Evolutionary conservation across 2,888 invertebrate genomes (phyloP).

Genomic region (Amorpha juglandis): DNA sequence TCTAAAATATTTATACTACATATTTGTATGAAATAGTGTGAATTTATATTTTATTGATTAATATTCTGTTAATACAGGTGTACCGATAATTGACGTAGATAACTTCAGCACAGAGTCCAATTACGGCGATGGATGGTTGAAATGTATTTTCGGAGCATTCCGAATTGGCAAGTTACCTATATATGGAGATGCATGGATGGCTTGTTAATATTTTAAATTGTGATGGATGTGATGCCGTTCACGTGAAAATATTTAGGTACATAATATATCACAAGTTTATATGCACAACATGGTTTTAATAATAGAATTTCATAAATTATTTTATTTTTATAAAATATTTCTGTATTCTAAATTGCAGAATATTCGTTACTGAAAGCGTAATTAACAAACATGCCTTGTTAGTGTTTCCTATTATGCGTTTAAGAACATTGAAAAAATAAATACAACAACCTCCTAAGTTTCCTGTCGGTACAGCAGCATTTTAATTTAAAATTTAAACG

Average conservation of each 20-base stretch:
- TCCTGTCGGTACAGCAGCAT: background rate
- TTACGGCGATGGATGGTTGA: conserved; percentile 19
- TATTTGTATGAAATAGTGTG: background rate
- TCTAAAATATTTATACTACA: no score
- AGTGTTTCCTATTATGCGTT: background rate
- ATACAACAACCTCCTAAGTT: background rate
- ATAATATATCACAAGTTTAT: background rate
- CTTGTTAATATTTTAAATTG: conserved; percentile 17
- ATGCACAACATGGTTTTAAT: background rate
- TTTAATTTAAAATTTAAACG: conserved; percentile 27
- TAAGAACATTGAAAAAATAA: conserved; percentile 6
- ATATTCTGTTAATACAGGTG: conserved; percentile 4
- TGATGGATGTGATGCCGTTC: conserved; percentile 12
- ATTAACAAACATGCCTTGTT: background rate
- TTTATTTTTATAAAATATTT: no score
- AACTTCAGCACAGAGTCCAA: conserved; percentile 16
- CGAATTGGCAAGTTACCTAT: background rate
- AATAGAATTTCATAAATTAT: background rate
- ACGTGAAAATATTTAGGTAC: background rate
- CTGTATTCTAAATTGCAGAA: background rate
- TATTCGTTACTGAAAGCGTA: background rate
- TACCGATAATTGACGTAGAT: conserved; percentile 8
- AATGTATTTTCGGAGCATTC: conserved; percentile 18
- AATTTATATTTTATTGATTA: conserved; percentile 1
- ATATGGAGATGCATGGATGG: background rate